phyloP scores from a whole-genome alignment of 2,888 invertebrate genomes.

The Thecophora atra region DNA sequence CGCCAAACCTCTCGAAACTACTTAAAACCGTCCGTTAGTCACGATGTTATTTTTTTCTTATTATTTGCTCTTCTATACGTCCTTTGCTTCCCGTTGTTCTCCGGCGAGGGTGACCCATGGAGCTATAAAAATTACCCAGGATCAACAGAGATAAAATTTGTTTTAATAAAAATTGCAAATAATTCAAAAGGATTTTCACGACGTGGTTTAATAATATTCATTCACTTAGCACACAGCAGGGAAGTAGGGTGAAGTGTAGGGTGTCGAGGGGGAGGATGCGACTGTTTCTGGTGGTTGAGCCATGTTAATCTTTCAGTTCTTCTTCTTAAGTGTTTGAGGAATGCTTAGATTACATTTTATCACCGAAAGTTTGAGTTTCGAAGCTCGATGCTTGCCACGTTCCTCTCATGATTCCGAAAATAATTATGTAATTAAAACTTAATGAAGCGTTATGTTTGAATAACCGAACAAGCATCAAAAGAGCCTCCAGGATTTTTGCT shows the following conservation, averaged over 20 bases:
- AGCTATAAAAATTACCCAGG: constrained; percentile 39
- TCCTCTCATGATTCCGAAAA: not conserved
- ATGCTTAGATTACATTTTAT: not conserved
- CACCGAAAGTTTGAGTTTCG: not conserved
- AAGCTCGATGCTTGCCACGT: not conserved
- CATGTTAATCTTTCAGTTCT: not conserved
- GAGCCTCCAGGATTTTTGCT: not conserved
- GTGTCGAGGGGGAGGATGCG: not conserved
- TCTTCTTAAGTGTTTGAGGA: not conserved
- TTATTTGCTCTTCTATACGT: no score
- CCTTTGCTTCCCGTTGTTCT: no score
- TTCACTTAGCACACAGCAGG: not conserved
- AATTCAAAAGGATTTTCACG: constrained; percentile 37
- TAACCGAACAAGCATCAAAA: constrained; percentile 2
- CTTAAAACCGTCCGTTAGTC: constrained; percentile 21
- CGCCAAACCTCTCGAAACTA: constrained; percentile 9
- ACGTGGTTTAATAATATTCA: constrained; percentile 11
- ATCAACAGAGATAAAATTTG: constrained; percentile 38
- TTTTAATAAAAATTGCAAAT: constrained; percentile 39
- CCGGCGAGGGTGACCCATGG: constrained; percentile 6
- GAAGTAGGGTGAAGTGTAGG: not conserved
- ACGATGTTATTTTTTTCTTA: constrained; percentile 3
- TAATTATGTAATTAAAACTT: constrained; percentile 29
- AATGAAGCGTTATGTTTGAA: constrained; percentile 27
- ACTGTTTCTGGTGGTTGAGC: not conserved